phyloP scores from a whole-genome alignment of 1,140 invertebrate genomes.

The Chrysomallon squamiferum region DNA sequence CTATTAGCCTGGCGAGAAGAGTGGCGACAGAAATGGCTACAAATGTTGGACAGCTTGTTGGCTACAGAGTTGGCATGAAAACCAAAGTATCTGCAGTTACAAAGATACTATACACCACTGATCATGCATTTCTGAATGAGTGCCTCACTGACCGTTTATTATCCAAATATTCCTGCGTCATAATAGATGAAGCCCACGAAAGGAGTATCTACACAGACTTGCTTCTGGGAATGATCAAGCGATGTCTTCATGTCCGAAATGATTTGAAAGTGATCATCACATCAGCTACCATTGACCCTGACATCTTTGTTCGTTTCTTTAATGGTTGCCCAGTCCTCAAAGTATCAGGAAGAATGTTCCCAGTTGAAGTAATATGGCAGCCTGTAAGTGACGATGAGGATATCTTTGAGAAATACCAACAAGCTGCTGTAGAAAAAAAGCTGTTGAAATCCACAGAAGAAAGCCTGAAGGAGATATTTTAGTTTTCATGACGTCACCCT shows the following conservation, averaged over 20 bases:
- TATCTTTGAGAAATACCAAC: slow-evolving; percentile 79
- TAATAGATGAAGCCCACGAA: slow-evolving; percentile 98
- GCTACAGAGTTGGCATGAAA: slow-evolving; percentile 73
- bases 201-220: slow-evolving; percentile 94
- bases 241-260: slow-evolving; percentile 30
- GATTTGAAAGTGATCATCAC: slow-evolving; percentile 52
- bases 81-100: slow-evolving; percentile 72
- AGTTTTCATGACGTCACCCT: slow-evolving; percentile 84
- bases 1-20: slow-evolving; percentile 47
- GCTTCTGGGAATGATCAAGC: slow-evolving; percentile 82
- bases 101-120: slow-evolving; percentile 96
- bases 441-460: slow-evolving; percentile 90
- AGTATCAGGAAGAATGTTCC: slow-evolving; percentile 85
- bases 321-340: slow-evolving; percentile 95
- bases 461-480: slow-evolving; percentile 93
- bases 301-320: slow-evolving; percentile 71
- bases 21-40: slow-evolving; percentile 49
- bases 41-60: slow-evolving; percentile 46
- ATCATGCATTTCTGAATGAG: slow-evolving; percentile 95
- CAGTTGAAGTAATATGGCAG: slow-evolving; percentile 88
- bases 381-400: slow-evolving; percentile 85
- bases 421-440: slow-evolving; percentile 92
- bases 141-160: slow-evolving; percentile 75
- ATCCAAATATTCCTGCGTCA: slow-evolving; percentile 76
- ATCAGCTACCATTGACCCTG: slow-evolving; percentile 63